Conservation (phyloP, 2,888 invertebrate species). For the Cancer borealis region DNA sequence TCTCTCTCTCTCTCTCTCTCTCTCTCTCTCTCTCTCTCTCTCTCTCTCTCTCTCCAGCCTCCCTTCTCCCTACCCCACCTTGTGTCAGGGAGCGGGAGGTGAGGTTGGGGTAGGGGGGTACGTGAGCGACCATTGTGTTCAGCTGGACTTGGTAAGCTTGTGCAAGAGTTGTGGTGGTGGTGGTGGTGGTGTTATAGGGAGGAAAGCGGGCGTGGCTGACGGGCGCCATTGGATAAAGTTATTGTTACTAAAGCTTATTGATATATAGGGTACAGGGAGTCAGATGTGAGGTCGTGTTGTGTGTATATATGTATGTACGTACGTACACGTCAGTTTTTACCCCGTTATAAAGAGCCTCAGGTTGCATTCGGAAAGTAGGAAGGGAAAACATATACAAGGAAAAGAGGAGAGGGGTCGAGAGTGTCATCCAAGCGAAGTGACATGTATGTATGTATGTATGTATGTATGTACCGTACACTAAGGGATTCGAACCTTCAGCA, state of each 20-base stretch:
- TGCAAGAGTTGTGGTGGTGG: constrained; percentile 14
- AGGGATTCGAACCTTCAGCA: no score
- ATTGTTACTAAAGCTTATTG: constrained; percentile 25
- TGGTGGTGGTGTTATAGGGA: no score
- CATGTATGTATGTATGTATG: no score
- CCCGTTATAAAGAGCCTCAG: not conserved
- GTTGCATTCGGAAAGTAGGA: not conserved
- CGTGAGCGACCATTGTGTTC: not conserved
- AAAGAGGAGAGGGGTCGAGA: no score
- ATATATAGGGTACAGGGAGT: not conserved
- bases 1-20: no score
- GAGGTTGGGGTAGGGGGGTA: not conserved
- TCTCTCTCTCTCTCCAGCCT: not conserved
- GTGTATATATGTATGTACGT: not conserved
- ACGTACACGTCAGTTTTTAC: not conserved
- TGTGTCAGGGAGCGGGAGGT: not conserved
- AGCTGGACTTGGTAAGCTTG: not conserved
- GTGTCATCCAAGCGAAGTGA: no score
- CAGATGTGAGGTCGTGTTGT: not conserved
- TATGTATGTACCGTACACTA: no score
- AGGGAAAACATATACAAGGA: no score
- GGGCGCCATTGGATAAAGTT: not conserved
- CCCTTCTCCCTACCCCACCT: not conserved
- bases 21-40: not conserved
- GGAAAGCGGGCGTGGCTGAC: not conserved